Base-by-base conservation (phyloP, 2,888 invertebrate species). In the Hirtodrosophila cameraria region DNA sequence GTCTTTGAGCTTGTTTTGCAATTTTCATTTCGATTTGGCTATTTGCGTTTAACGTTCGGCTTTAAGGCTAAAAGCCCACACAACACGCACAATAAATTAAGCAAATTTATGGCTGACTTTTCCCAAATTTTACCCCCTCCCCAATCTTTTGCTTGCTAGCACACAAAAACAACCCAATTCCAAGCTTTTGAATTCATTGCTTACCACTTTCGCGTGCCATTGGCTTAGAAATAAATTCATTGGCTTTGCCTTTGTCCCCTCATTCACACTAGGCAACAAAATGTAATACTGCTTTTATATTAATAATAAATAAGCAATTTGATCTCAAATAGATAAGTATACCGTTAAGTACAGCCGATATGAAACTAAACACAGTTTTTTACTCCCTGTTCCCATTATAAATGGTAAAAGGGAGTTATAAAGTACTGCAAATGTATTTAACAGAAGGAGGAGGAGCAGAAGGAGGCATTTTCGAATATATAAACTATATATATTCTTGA, bases 31-130 rank as follows among this genome's bases (percentile, higher is more conserved):
- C 67, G 50, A 62, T 67, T 58, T 43, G 36, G 36, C 46, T 70
- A 66, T 64, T 70, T 43, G 54, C 46, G 38, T 28, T 60, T 23
- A 36, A 11, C n/a, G 16, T 39, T 45, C n/a, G 38, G 46, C 72
- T 83, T 80, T 76, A 83, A 79, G 71, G 58, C 53, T 36, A 38
- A 54, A 35, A 58, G 41, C 77, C 55, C 53, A 50, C 42, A 57
- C 33, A 38, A 15, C 66, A 66, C 66, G 74, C 74, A 74, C 74
- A 74, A 84, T 84, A 84, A 84, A 84, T 81, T 84, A 81, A 74
- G 65, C 65, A 75, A 81, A 80, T 80, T 80, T 84, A 84, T 81
- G 65, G 55, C 55, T 30, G 49, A 41, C 63, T 50, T 28, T 12
- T 25, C 15, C 2, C 8, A 48, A 61, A 39, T 43, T 13, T 30